These are phyloP conservation scores for Amblyopsis hoosieri DNA, from an alignment of 2,797 vertebrate species.

Conservation along the genomic window DNA sequence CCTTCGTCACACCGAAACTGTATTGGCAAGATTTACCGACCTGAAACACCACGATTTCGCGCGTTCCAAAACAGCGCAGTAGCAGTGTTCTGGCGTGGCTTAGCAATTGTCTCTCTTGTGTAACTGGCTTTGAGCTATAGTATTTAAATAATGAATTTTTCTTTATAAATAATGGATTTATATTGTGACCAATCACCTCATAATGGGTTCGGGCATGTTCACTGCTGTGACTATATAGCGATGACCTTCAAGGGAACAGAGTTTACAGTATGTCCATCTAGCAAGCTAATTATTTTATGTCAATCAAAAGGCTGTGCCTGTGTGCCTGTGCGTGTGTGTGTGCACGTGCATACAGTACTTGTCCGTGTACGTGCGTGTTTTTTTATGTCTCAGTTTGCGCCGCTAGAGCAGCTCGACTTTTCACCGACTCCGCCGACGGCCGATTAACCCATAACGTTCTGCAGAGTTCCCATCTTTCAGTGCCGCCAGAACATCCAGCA, in stretches of 20 bases:
- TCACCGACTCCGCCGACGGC: conserved; percentile 29
- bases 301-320: neutral
- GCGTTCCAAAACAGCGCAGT: neutral
- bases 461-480: conserved; percentile 38
- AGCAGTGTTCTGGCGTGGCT: neutral
- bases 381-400: conserved; percentile 22
- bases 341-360: neutral
- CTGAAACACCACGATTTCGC: too few species aligned
- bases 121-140: conserved; percentile 18
- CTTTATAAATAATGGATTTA: conserved; percentile 41
- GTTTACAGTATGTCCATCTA: neutral
- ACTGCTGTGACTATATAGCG: conserved; percentile 17
- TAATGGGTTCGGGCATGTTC: conserved; percentile 29
- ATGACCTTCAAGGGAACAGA: conserved; percentile 9
- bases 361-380: neutral
- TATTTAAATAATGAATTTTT: conserved; percentile 9
- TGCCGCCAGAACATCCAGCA: conserved; percentile 2
- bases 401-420: conserved; percentile 27
- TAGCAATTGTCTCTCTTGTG: neutral
- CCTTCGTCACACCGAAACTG: neutral
- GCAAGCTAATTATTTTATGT: neutral
- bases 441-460: conserved; percentile 42
- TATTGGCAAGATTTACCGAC: too few species aligned
- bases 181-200: conserved; percentile 25
- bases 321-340: neutral